A percentile compares a stretch with the other conserved stretches of the same genome.
phyloP scores from a whole-genome alignment of 2,888 invertebrate genomes.

The Chymomyza procnemis region DNA sequence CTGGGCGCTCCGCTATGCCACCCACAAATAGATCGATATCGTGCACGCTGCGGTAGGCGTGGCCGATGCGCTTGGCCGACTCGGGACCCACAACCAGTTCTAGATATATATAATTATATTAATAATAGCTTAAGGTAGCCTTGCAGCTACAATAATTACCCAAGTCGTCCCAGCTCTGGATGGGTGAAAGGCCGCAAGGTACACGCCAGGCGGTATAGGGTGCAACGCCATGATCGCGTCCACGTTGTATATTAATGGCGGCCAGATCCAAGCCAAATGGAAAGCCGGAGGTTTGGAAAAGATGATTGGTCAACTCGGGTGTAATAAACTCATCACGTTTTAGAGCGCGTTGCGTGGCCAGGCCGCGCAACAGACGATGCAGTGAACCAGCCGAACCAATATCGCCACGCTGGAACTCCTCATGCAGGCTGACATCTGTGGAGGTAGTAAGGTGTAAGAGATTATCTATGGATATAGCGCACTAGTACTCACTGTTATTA shows the following conservation, averaged over 20 bases:
- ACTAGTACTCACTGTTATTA: conserved; percentile 83
- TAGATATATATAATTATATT: conserved; percentile 1
- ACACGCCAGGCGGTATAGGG: conserved; percentile 89
- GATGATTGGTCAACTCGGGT: conserved; percentile 88
- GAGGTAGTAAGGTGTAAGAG: background rate
- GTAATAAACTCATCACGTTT: conserved; percentile 90
- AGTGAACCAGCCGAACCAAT: conserved; percentile 89
- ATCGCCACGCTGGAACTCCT: conserved; percentile 86
- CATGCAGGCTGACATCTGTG: conserved; percentile 88
- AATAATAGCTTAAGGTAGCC: background rate
- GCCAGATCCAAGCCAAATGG: conserved; percentile 91
- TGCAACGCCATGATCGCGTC: conserved; percentile 91
- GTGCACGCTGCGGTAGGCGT: conserved; percentile 84
- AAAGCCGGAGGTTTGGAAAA: conserved; percentile 86
- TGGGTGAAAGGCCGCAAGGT: conserved; percentile 86
- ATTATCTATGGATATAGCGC: too few species aligned
- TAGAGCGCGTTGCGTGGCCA: conserved; percentile 88
- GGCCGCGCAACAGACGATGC: conserved; percentile 87
- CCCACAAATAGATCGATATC: conserved; percentile 92
- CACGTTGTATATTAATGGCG: conserved; percentile 91
- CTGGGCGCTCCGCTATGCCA: conserved; percentile 88
- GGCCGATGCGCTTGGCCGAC: conserved; percentile 82
- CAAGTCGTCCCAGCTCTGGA: conserved; percentile 85
- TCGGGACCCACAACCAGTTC: conserved; percentile 83
- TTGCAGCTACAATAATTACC: conserved; percentile 46